These are phyloP conservation scores for mouse (Mus musculus) DNA, from an alignment of 2,113 vertebrate genomes.

Conservation along the genomic window DNA sequence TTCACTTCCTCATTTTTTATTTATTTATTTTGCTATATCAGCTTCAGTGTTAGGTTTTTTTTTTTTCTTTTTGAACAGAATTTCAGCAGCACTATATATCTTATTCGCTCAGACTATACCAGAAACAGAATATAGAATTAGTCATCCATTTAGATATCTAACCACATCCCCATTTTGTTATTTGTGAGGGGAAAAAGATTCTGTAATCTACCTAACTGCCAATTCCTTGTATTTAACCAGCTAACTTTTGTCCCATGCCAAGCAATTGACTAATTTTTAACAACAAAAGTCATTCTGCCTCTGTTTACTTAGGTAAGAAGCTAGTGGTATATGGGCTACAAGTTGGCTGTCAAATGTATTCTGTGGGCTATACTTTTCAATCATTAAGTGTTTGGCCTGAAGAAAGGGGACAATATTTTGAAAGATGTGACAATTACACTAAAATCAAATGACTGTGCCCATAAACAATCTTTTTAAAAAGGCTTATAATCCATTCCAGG, in stretches of 20 bases:
- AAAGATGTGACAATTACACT: neutral
- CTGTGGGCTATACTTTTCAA: neutral
- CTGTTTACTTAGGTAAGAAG: neutral
- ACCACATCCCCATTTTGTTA: neutral
- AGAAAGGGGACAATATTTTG: neutral
- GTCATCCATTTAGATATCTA: neutral
- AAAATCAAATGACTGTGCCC: neutral
- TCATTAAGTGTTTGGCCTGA: neutral
- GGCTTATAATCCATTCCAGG: neutral
- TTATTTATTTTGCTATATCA: neutral
- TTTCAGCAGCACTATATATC: neutral
- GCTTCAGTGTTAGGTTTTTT: neutral
- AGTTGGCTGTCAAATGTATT: neutral
- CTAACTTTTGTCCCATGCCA: neutral
- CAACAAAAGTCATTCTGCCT: neutral
- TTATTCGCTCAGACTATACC: neutral
- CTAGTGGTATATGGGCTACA: neutral
- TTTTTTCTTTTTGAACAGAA: neutral
- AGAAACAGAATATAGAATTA: slow-evolving; percentile 1
- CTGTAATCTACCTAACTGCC: neutral
- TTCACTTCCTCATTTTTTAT: neutral
- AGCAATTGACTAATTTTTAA: neutral
- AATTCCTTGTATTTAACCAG: neutral
- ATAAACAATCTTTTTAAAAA: neutral
- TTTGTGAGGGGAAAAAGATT: neutral